These are phyloP conservation scores for Dicrostonyx torquatus DNA, from an alignment of 2,797 vertebrate species.

Conservation along the genomic window DNA sequence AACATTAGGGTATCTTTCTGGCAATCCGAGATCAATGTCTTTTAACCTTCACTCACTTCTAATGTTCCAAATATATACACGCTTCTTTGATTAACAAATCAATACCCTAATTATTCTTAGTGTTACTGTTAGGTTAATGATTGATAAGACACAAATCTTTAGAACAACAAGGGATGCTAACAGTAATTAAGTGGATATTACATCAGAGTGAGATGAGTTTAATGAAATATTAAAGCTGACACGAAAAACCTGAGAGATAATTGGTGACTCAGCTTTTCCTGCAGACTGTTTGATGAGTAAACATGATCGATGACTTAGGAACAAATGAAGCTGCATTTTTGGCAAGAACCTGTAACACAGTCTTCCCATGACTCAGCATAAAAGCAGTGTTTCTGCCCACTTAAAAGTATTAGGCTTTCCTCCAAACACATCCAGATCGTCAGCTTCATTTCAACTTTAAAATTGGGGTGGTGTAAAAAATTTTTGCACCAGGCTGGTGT, in stretches of 20 bases:
- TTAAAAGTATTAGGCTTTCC: neutral
- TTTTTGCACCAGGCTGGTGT: neutral
- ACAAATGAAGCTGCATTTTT: neutral
- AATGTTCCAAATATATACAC: neutral
- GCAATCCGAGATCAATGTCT: neutral
- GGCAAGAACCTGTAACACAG: neutral
- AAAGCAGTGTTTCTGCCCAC: neutral
- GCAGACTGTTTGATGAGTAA: neutral
- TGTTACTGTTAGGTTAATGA: neutral
- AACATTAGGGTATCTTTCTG: neutral
- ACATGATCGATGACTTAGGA: neutral
- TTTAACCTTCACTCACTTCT: neutral
- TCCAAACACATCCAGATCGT: neutral
- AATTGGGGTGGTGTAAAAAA: neutral
- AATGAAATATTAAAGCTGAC: neutral
- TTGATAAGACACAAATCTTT: neutral
- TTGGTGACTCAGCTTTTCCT: neutral
- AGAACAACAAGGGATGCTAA: neutral
- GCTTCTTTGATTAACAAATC: neutral
- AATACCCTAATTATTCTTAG: neutral
- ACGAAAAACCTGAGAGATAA: neutral
- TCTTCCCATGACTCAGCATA: neutral
- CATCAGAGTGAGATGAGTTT: neutral
- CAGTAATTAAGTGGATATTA: neutral
- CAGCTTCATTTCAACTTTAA: neutral